phyloP scores from a whole-genome alignment of 2,797 vertebrate genomes.

The Helostoma temminkii region DNA sequence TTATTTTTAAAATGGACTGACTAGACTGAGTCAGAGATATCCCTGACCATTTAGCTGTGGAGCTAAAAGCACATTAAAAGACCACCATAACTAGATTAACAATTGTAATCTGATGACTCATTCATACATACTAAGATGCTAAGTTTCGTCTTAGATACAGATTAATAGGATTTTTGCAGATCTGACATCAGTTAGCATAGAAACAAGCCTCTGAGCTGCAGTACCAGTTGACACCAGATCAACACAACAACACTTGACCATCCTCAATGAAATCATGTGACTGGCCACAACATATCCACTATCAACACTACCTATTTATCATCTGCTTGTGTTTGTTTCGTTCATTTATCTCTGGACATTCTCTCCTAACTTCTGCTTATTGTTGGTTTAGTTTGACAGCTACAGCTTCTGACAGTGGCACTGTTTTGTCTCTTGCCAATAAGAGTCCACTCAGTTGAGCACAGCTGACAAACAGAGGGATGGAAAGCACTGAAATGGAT shows the following conservation, averaged over 20 bases:
- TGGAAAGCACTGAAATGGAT: slow-evolving; percentile 21
- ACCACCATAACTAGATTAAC: too few relatives aligned
- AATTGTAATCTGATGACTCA: too few relatives aligned
- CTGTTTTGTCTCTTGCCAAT: slow-evolving; percentile 50
- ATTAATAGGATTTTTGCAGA: too few relatives aligned
- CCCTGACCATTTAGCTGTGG: too few relatives aligned
- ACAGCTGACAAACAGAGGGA: slow-evolving; percentile 37
- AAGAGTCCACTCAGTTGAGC: slow-evolving; percentile 8
- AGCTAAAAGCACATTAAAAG: too few relatives aligned
- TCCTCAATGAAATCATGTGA: background rate
- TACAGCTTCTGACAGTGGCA: slow-evolving; percentile 21
- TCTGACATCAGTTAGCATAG: background rate
- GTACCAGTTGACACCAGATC: too few relatives aligned
- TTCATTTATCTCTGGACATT: background rate
- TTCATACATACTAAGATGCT: too few relatives aligned
- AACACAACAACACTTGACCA: background rate
- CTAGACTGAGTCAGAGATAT: too few relatives aligned
- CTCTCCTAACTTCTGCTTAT: slow-evolving; percentile 30
- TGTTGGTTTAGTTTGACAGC: slow-evolving; percentile 32
- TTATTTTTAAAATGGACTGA: too few relatives aligned
- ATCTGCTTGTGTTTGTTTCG: background rate
- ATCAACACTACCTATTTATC: background rate
- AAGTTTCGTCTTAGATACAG: too few relatives aligned
- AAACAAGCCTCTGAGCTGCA: background rate
- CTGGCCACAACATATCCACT: background rate